Percentiles rank a stretch among this genome's conserved stretches.
Conservation (phyloP, 2,797 vertebrate species). For the Halcyon leucocephala region DNA sequence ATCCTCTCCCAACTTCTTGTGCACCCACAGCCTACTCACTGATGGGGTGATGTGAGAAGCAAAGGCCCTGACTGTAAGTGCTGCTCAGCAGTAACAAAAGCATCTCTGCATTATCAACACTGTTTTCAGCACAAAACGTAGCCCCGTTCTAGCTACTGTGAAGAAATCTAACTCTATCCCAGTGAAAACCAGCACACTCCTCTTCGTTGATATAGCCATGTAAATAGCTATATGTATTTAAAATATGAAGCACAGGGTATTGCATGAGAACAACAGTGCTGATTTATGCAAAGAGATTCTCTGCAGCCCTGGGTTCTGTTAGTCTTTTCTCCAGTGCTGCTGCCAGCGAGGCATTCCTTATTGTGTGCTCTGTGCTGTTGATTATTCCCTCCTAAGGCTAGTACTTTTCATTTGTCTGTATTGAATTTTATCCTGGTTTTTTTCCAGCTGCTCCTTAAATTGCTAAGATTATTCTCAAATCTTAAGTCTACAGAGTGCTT, state of each 20-base stretch:
- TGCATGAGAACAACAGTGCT: background rate
- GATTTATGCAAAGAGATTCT: background rate
- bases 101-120: background rate
- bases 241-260: background rate
- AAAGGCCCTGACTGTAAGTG: background rate
- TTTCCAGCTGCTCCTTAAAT: constrained; percentile 20
- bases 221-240: background rate
- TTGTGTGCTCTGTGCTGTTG: constrained; percentile 1
- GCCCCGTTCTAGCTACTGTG: background rate
- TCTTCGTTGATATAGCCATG: background rate
- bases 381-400: constrained; percentile 39
- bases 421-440: constrained; percentile 3
- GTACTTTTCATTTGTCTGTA: constrained; percentile 24
- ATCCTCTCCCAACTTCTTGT: background rate
- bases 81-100: background rate
- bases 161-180: background rate
- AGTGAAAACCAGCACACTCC: no score
- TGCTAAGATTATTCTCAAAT: constrained; percentile 36
- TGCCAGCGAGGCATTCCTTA: background rate
- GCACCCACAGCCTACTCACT: background rate
- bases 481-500: constrained; percentile 21
- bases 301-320: background rate
- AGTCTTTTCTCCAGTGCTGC: background rate
- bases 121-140: background rate
- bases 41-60: background rate